A percentile compares a stretch with the other conserved stretches of the same genome.
These are phyloP conservation scores for Sepiola atlantica DNA, from an alignment of 2,888 invertebrate species.

Conservation along the genomic window DNA sequence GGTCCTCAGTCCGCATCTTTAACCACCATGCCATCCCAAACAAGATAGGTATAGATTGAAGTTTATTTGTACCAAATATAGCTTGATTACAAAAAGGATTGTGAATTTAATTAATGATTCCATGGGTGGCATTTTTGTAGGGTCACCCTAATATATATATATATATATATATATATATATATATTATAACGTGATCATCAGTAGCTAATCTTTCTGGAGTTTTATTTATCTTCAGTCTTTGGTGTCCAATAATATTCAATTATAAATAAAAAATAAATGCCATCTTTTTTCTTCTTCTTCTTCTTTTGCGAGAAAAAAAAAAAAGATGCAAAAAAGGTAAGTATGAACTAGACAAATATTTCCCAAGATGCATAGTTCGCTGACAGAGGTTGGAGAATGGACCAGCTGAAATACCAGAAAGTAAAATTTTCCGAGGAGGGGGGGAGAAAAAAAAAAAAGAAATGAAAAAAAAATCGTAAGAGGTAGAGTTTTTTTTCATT, in stretches of 20 bases:
- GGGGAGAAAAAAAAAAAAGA: background rate
- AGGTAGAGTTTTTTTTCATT: background rate
- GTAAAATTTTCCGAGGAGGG: background rate
- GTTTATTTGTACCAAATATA: too few species aligned
- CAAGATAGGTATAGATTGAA: too few species aligned
- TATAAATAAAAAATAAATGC: conserved; percentile 1
- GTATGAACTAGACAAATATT: background rate
- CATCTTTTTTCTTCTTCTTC: background rate
- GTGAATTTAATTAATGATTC: too few species aligned
- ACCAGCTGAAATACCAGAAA: background rate
- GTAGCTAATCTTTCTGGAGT: background rate
- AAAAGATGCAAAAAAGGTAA: background rate
- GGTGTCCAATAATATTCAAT: background rate
- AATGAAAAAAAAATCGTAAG: too few species aligned
- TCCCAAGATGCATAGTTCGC: background rate
- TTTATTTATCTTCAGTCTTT: background rate
- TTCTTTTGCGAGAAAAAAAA: background rate
- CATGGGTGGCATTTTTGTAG: too few species aligned
- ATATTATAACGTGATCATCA: too few species aligned
- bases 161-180: too few species aligned
- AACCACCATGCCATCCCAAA: too few species aligned
- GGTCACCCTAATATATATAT: too few species aligned
- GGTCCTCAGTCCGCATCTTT: too few species aligned
- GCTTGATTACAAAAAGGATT: too few species aligned
- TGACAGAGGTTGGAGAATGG: background rate